Evolutionary conservation across 2,797 vertebrate species (phyloP), one percentile per base, ranked within the genome.

Genomic region (Cottoperca gobio): DNA sequence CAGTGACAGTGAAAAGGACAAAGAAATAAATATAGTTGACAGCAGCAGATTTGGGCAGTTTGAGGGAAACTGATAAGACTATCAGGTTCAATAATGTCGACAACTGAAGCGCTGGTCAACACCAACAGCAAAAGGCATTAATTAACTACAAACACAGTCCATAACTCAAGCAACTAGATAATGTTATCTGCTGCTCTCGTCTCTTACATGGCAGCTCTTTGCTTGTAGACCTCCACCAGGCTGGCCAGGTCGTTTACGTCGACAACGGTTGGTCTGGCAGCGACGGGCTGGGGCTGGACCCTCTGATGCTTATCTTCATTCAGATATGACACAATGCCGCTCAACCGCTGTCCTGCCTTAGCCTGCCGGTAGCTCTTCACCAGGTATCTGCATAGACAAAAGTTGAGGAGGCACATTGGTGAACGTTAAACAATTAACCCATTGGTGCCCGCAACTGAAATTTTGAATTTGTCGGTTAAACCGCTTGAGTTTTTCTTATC

Each of bases 291-390:
- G 0, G 96, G 94, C 92, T 97, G 97, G 72, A 99, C 86, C 46
- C 93, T 93, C 69, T 81, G 93, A 26, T 90, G 93, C 26, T 90
- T 89, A 16, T 95, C 80, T 50, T 97, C 96, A 0, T 97, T 99
- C 81, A 99, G 93, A 90, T 99, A 99, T 2, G 98, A 98, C 75
- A 99, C 95, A 31, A 90, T 96, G 73, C 98, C 98, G 1, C 90
- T 92, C 42, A 98, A 94, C 83, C 88, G 86, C 81, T 97, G 95
- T 37, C 98, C 98, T 7, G 94, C 94, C 48, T 87, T 91, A 6
- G 94, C 97, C 76, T 98, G 97, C 6, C 90, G 92, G 79, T 98
- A 99, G 86, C 96, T 97, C 92, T 99, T 99, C 86, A 99, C 87
- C 84, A 99, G 92, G 92, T 96, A 98, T 76, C 98, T 99, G 86